Evolutionary conservation across 2,113 vertebrate species (phyloP).

Genomic region (Anolis sagrei): DNA sequence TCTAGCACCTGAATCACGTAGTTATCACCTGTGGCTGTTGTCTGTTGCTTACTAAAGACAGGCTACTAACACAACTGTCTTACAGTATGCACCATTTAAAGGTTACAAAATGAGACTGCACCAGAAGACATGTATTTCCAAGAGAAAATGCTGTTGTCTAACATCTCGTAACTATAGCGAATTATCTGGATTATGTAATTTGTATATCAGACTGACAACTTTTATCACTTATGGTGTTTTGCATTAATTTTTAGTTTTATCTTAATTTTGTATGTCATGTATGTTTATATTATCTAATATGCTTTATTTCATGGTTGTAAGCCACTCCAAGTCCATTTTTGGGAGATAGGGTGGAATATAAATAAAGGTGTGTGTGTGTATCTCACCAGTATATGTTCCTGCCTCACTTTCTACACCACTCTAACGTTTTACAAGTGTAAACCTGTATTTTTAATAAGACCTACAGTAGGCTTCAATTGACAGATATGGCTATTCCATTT

Average conservation of each 20-base stretch:
- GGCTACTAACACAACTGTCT: not conserved
- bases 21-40: slow-evolving; percentile 54
- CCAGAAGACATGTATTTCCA: slow-evolving; percentile 22
- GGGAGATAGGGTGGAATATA: too few species aligned
- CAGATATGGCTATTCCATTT: slow-evolving; percentile 7
- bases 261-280: too few species aligned
- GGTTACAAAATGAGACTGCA: not conserved
- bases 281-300: too few species aligned
- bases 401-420: not conserved
- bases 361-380: too few species aligned
- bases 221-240: too few species aligned
- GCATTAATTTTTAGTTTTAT: too few species aligned
- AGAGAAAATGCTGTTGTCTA: slow-evolving; percentile 31
- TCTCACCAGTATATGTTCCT: too few species aligned
- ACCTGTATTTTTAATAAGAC: not conserved
- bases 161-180: slow-evolving; percentile 14
- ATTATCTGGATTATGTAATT: slow-evolving; percentile 14
- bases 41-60: slow-evolving; percentile 54
- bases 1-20: slow-evolving; percentile 66
- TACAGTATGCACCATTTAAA: not conserved
- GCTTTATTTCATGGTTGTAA: too few species aligned
- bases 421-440: not conserved
- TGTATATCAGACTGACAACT: too few species aligned
- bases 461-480: slow-evolving; percentile 14
- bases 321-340: too few species aligned